phyloP scores from a whole-genome alignment of 2,113 vertebrate species.

The Scytalopus superciliaris region DNA sequence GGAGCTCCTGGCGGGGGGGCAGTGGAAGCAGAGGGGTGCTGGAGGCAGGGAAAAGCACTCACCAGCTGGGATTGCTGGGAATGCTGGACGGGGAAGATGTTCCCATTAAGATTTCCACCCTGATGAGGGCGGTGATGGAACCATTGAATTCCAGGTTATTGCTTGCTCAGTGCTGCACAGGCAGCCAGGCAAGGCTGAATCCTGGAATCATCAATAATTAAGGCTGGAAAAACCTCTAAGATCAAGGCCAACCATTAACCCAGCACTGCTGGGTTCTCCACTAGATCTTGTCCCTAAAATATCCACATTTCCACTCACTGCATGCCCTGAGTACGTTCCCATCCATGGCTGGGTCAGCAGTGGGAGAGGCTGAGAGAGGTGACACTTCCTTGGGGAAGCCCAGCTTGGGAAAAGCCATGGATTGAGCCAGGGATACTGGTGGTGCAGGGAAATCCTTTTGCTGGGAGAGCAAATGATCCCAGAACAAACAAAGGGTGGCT shows the following conservation, averaged over 20 bases:
- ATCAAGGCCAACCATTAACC: not conserved
- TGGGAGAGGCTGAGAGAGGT: not conserved
- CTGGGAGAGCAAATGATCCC: not conserved
- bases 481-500: not conserved
- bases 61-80: not conserved
- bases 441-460: not conserved
- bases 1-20: rapidly evolving
- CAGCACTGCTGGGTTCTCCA: not conserved
- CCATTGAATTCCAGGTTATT: not conserved
- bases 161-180: not conserved
- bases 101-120: rapidly evolving
- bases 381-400: not conserved
- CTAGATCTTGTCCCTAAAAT: not conserved
- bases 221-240: not conserved
- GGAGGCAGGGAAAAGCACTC: not conserved
- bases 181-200: not conserved
- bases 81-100: not conserved
- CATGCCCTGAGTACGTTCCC: rapidly evolving
- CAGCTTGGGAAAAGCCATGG: rapidly evolving
- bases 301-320: rapidly evolving
- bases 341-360: not conserved
- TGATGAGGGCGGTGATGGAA: not conserved
- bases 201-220: not conserved
- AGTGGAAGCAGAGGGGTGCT: not conserved
- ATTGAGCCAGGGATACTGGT: not conserved